Evolutionary conservation across 2,888 invertebrate genomes (phyloP).

Genomic region (Vesta saturnalis): DNA sequence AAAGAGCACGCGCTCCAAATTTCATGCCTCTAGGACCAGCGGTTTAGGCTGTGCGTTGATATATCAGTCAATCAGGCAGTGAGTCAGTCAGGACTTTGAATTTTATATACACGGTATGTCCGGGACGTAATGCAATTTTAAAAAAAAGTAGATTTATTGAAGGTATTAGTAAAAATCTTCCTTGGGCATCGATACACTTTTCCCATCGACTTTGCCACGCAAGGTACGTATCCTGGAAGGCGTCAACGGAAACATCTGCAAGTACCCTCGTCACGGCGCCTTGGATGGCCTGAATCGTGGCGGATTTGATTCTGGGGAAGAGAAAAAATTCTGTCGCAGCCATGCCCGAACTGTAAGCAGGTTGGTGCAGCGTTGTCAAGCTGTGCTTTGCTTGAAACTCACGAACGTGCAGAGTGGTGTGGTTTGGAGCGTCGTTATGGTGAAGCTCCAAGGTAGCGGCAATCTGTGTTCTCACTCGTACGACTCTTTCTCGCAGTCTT

Average conservation of each 20-base stretch:
- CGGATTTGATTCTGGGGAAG: not conserved
- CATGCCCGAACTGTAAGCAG: not conserved
- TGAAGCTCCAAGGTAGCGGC: too few relatives aligned
- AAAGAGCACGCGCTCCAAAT: too few relatives aligned
- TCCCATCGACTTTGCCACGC: not conserved
- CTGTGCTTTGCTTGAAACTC: not conserved
- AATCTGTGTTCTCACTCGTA: not conserved
- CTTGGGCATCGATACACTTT: not conserved
- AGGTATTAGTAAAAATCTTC: not conserved
- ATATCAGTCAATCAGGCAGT: too few relatives aligned
- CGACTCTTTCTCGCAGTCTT: not conserved
- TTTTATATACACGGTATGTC: too few relatives aligned
- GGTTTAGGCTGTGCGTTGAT: too few relatives aligned
- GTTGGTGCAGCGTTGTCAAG: not conserved
- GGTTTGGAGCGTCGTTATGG: not conserved
- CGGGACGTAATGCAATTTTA: not conserved
- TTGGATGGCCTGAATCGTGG: not conserved
- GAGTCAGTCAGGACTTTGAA: too few relatives aligned
- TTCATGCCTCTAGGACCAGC: too few relatives aligned
- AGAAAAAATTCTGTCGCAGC: not conserved
- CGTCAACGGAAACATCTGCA: too few relatives aligned
- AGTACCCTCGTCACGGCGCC: too few relatives aligned
- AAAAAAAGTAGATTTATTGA: not conserved
- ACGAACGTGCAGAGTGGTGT: not conserved
- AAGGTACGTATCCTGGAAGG: not conserved